A percentile compares a stretch with the other conserved stretches of the same genome.
Conservation (phyloP, 2,113 vertebrate species). For the Diadophis punctatus region DNA sequence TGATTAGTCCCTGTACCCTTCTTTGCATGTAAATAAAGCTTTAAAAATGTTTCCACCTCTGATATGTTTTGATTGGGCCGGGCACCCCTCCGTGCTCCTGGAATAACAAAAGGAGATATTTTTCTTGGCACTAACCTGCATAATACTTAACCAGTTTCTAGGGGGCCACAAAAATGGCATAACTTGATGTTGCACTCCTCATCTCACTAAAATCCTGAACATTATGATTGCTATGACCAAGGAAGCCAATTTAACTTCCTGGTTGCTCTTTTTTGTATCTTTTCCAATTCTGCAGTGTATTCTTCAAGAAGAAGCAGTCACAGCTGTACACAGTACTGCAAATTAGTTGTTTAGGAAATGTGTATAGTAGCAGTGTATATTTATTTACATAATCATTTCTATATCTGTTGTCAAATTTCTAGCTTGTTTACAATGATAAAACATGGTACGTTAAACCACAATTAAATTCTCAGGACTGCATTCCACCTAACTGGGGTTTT, state of each 20-base stretch:
- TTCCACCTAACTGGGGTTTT: background rate
- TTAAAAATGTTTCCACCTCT: background rate
- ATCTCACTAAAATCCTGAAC: background rate
- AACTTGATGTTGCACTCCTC: background rate
- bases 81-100: background rate
- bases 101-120: background rate
- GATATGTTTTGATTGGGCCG: background rate
- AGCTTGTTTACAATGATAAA: background rate
- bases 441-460: background rate
- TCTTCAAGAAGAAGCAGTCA: background rate
- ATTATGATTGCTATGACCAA: background rate
- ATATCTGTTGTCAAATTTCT: background rate
- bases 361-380: background rate
- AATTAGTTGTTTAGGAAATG: background rate
- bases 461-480: background rate
- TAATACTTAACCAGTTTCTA: background rate
- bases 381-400: background rate
- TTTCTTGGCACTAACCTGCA: background rate
- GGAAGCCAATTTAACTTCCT: background rate
- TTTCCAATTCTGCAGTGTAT: background rate
- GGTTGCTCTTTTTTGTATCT: background rate
- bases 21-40: background rate
- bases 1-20: background rate
- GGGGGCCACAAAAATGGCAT: background rate
- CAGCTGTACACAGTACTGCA: background rate